phyloP scores from a whole-genome alignment of 2,797 vertebrate genomes.

The Gymnodraco acuticeps region DNA sequence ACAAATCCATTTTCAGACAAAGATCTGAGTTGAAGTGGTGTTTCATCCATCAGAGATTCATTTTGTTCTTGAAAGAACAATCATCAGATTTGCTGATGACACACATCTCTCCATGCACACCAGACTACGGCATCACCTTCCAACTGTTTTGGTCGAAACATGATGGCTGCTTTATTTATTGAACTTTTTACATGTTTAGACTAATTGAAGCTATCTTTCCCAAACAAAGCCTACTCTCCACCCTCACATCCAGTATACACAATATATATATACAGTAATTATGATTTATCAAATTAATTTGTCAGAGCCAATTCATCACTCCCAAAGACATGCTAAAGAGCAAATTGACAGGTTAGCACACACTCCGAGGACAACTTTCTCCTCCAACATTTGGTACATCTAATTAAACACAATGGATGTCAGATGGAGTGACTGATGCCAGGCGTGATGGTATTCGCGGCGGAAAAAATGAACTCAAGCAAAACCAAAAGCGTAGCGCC shows the following conservation, averaged over 20 bases:
- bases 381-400: conserved; percentile 71
- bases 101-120: conserved; percentile 8
- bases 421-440: conserved; percentile 71
- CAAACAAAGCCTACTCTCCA: conserved; percentile 8
- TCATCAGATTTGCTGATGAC: conserved; percentile 39
- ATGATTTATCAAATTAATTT: conserved; percentile 77
- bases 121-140: not conserved
- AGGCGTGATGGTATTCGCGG: conserved; percentile 54
- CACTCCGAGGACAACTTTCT: conserved; percentile 69
- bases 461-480: conserved; percentile 64
- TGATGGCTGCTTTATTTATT: conserved; percentile 29
- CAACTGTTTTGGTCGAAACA: conserved; percentile 21
- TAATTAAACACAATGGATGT: conserved; percentile 76
- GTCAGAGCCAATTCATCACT: conserved; percentile 72
- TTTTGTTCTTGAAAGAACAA: conserved; percentile 16
- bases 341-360: conserved; percentile 73
- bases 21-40: conserved; percentile 28
- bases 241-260: conserved; percentile 31
- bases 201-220: not conserved
- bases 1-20: conserved; percentile 32
- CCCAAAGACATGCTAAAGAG: conserved; percentile 64
- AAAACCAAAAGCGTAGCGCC: conserved; percentile 59
- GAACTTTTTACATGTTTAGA: conserved; percentile 27
- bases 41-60: conserved; percentile 14
- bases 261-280: conserved; percentile 65